Percentiles rank a stretch among this genome's conserved stretches.
Conservation (phyloP, 1,140 invertebrate genomes). For the Drosophila truncata region DNA sequence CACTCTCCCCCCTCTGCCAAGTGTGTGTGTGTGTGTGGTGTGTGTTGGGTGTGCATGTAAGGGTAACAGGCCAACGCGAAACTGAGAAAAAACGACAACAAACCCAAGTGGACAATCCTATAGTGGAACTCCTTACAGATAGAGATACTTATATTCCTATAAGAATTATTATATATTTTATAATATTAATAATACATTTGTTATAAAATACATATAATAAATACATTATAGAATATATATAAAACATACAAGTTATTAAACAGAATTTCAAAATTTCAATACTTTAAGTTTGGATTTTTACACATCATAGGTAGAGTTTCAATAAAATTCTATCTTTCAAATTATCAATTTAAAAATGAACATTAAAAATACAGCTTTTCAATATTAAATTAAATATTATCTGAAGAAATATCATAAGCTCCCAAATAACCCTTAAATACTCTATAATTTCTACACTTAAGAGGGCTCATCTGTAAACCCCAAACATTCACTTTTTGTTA, state of each 20-base stretch:
- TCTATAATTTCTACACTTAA: background rate
- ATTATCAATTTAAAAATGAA: no score
- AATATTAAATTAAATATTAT: background rate
- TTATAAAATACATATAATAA: no score
- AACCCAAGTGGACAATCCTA: slow-evolving; percentile 26
- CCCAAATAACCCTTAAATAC: background rate
- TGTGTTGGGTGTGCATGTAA: background rate
- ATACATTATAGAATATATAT: no score
- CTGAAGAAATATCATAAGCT: no score
- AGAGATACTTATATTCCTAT: background rate
- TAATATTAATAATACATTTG: no score
- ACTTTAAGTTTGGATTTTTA: no score
- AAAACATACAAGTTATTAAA: no score
- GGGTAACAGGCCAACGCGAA: slow-evolving; percentile 52
- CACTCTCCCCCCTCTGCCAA: slow-evolving; percentile 2
- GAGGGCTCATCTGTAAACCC: background rate
- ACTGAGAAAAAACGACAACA: slow-evolving; percentile 52
- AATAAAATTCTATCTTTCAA: no score
- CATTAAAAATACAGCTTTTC: no score
- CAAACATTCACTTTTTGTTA: slow-evolving; percentile 10
- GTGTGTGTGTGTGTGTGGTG: background rate
- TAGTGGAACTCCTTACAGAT: slow-evolving; percentile 2
- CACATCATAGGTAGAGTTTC: no score
- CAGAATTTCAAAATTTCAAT: no score
- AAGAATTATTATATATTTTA: no score